A percentile compares a stretch with the other conserved stretches of the same genome.
Evolutionary conservation across 2,113 vertebrate genomes (phyloP).

Genomic region (Nothocercus julius): DNA sequence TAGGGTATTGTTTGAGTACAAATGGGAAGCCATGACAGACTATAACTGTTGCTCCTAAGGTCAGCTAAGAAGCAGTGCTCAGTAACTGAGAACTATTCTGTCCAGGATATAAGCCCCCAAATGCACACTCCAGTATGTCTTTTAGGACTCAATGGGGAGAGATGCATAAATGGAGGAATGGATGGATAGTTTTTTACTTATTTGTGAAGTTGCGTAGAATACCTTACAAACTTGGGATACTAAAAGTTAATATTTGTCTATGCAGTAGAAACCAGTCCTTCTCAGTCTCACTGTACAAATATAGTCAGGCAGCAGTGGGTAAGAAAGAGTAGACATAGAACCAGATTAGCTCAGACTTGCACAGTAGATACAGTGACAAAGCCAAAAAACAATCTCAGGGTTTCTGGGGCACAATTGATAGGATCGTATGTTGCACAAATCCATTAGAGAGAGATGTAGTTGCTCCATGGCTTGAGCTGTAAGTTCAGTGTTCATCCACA

Average conservation of each 20-base stretch:
- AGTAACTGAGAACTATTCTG: neutral
- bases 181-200: neutral
- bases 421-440: slow-evolving; percentile 36
- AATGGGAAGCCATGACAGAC: neutral
- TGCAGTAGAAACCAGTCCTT: neutral
- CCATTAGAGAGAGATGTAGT: slow-evolving; percentile 53
- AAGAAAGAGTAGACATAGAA: neutral
- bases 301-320: neutral
- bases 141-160: neutral
- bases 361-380: slow-evolving; percentile 16
- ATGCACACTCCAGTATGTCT: neutral
- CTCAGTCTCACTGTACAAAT: neutral
- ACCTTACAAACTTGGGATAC: neutral
- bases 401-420: slow-evolving; percentile 38
- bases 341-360: neutral
- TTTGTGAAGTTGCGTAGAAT: neutral
- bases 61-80: neutral
- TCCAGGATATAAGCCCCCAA: neutral
- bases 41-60: neutral
- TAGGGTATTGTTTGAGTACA: neutral
- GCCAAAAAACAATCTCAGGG: slow-evolving; percentile 32
- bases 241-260: neutral
- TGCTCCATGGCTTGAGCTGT: slow-evolving; percentile 64
- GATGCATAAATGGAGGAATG: neutral
- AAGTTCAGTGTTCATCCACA: slow-evolving; percentile 45